A percentile compares a stretch with the other conserved stretches of the same genome.
Conservation (phyloP, 2,797 vertebrate species). For the Spatula versicolor region DNA sequence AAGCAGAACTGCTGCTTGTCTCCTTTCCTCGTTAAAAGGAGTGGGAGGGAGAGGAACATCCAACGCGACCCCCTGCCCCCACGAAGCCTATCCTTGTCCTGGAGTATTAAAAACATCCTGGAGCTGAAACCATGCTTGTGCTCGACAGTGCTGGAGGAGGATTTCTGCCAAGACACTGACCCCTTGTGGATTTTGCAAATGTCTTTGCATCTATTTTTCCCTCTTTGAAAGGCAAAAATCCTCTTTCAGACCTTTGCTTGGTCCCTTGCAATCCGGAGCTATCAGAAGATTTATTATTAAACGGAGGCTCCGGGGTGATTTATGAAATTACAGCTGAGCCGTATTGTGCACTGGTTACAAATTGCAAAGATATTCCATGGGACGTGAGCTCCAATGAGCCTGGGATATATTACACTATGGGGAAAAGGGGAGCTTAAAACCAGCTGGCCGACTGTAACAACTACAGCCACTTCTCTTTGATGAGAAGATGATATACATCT, state of each 20-base stretch:
- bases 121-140: not conserved
- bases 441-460: slow-evolving; percentile 73
- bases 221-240: not conserved
- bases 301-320: slow-evolving; percentile 51
- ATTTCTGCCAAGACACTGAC: slow-evolving; percentile 77
- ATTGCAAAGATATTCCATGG: slow-evolving; percentile 46
- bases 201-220: not conserved
- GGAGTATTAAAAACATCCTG: slow-evolving; percentile 36
- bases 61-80: not conserved
- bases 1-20: not conserved
- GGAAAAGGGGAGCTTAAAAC: slow-evolving; percentile 57
- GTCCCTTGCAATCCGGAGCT: slow-evolving; percentile 5
- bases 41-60: not conserved
- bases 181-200: slow-evolving; percentile 71
- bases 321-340: slow-evolving; percentile 40
- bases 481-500: slow-evolving; percentile 82
- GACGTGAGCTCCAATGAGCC: slow-evolving; percentile 14
- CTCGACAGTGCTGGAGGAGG: not conserved
- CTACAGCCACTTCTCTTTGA: slow-evolving; percentile 74
- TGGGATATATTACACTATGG: slow-evolving; percentile 52
- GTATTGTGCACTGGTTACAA: slow-evolving; percentile 18
- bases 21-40: not conserved
- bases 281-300: slow-evolving; percentile 53
- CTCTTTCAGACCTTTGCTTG: not conserved
- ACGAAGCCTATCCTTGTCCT: not conserved